Evolutionary conservation across 1,140 invertebrate genomes (phyloP).

Genomic region (Cotesia chilonis): DNA sequence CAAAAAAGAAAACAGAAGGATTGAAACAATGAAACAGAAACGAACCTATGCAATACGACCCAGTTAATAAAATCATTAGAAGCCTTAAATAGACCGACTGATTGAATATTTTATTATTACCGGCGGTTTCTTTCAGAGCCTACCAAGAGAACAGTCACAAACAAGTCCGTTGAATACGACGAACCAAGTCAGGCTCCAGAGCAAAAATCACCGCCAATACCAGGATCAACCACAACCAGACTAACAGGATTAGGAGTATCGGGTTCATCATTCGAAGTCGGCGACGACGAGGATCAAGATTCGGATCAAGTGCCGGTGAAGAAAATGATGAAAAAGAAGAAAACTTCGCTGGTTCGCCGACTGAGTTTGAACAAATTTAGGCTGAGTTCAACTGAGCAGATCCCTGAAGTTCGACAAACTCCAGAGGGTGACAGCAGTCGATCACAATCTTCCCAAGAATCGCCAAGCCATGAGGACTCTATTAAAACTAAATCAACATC

Average conservation of each 20-base stretch:
- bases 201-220: conserved; percentile 25
- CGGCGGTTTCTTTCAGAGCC: conserved; percentile 24
- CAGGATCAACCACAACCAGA: conserved; percentile 25
- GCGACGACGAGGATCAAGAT: too few relatives aligned
- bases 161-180: not conserved
- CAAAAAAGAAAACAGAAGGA: not conserved
- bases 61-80: conserved; percentile 37
- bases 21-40: not conserved
- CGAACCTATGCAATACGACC: not conserved
- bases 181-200: not conserved
- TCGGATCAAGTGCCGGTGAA: conserved; percentile 8
- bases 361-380: conserved; percentile 58
- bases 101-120: not conserved
- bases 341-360: conserved; percentile 54
- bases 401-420: conserved; percentile 51
- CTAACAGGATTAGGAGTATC: too few relatives aligned
- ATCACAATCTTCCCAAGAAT: conserved; percentile 60
- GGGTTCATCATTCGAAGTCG: too few relatives aligned
- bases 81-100: conserved; percentile 20
- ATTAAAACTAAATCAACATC: conserved; percentile 30
- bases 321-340: conserved; percentile 55
- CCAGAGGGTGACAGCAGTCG: conserved; percentile 58
- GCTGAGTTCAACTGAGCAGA: conserved; percentile 45
- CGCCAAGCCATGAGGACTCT: conserved; percentile 49
- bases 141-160: conserved; percentile 1